phyloP scores from a whole-genome alignment of 2,888 invertebrate species.

The Serrognathus titanus region DNA sequence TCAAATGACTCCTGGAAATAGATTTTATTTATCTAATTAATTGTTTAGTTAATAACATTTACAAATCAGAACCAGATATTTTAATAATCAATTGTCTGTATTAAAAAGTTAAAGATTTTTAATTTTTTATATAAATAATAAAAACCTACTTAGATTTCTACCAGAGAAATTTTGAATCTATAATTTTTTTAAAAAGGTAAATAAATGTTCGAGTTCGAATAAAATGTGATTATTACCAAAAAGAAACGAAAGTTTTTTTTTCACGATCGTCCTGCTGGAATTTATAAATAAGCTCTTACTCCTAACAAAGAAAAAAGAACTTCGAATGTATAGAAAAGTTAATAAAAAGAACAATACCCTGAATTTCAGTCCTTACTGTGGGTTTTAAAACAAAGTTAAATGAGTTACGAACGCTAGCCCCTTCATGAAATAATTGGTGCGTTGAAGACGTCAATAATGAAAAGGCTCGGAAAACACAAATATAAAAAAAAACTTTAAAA shows the following conservation, averaged over 20 bases:
- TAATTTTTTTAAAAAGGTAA: too few species aligned
- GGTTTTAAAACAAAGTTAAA: not conserved
- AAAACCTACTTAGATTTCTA: too few species aligned
- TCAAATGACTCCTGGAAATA: slow-evolving; percentile 35
- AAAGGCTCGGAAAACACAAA: slow-evolving; percentile 26
- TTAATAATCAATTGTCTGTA: too few species aligned
- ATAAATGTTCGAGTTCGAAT: too few species aligned
- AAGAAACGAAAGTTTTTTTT: too few species aligned
- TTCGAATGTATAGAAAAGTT: not conserved
- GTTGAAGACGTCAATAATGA: slow-evolving; percentile 12
- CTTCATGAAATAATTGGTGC: slow-evolving; percentile 7
- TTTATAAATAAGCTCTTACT: too few species aligned
- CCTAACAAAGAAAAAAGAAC: not conserved
- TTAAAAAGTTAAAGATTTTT: too few species aligned
- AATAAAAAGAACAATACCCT: slow-evolving; percentile 1
- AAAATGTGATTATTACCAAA: too few species aligned
- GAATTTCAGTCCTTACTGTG: not conserved
- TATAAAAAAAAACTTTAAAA: slow-evolving; percentile 29
- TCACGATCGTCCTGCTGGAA: too few species aligned
- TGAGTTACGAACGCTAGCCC: not conserved
- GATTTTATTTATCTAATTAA: slow-evolving; percentile 14
- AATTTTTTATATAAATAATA: too few species aligned
- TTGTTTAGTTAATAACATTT: not conserved
- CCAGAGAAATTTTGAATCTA: too few species aligned
- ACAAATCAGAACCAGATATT: too few species aligned